Evolutionary conservation across 2,113 vertebrate genomes (phyloP).

Genomic region (Polypterus bichir): DNA sequence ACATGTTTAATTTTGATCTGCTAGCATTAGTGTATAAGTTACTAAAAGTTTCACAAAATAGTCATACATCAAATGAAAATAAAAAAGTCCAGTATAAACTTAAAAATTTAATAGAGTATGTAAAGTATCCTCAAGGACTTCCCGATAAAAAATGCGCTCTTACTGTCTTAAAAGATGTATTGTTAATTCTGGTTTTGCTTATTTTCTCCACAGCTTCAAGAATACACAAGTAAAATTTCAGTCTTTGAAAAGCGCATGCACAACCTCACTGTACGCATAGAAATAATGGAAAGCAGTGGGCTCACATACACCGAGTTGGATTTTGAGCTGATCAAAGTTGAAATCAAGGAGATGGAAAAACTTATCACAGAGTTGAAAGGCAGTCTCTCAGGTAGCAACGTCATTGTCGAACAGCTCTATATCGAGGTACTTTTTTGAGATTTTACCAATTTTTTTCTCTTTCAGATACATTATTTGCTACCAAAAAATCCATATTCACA

Average conservation of each 20-base stretch:
- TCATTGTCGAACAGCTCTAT: conserved; percentile 31
- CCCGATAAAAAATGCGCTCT: too few species aligned
- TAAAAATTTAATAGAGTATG: too few species aligned
- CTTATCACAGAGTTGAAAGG: conserved; percentile 39
- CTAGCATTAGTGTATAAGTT: too few species aligned
- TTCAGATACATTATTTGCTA: too few species aligned
- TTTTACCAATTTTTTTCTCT: too few species aligned
- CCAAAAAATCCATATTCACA: not conserved
- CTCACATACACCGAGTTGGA: conserved; percentile 35
- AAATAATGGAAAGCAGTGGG: conserved; percentile 47
- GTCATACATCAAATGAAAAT: too few species aligned
- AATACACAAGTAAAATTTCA: conserved; percentile 48
- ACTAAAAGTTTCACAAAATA: too few species aligned
- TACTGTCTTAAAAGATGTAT: too few species aligned
- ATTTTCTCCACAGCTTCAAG: conserved; percentile 43
- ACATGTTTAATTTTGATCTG: too few species aligned
- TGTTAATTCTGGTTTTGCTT: not conserved
- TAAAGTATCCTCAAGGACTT: too few species aligned
- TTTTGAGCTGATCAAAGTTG: conserved; percentile 32
- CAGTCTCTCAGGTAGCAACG: conserved; percentile 31
- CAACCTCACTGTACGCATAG: conserved; percentile 52
- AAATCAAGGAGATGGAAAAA: conserved; percentile 48
- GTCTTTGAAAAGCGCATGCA: conserved; percentile 52
- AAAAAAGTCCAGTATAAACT: too few species aligned
- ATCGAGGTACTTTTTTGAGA: conserved; percentile 28